These are phyloP conservation scores for Protodeltote pygarga DNA, from an alignment of 2,888 invertebrate species.

Conservation along the genomic window DNA sequence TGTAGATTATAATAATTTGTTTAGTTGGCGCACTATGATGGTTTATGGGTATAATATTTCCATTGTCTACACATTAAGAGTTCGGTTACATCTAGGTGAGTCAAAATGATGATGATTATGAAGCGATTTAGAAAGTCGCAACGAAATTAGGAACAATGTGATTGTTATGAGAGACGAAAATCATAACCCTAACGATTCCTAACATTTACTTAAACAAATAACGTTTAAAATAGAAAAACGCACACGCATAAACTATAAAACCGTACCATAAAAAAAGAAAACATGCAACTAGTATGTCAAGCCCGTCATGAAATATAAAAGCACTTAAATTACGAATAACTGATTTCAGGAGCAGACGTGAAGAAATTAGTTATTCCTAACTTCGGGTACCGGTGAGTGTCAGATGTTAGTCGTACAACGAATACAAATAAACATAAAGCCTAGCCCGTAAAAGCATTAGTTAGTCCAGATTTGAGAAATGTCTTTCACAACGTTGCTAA, in stretches of 20 bases:
- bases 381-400: constrained; percentile 36
- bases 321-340: constrained; percentile 47
- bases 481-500: constrained; percentile 79
- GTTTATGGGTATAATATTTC: no score
- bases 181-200: constrained; percentile 19
- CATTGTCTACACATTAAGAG: not conserved
- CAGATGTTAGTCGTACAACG: constrained; percentile 54
- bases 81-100: constrained; percentile 4
- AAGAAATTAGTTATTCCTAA: constrained; percentile 53
- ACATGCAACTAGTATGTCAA: constrained; percentile 39
- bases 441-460: constrained; percentile 79
- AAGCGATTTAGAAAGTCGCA: constrained; percentile 30
- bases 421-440: constrained; percentile 65
- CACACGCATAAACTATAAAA: constrained; percentile 33
- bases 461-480: constrained; percentile 88
- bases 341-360: constrained; percentile 32
- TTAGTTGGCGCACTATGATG: no score
- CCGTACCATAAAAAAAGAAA: constrained; percentile 30
- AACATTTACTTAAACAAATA: constrained; percentile 18
- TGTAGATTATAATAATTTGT: no score
- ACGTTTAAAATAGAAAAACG: constrained; percentile 10
- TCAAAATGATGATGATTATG: constrained; percentile 20
- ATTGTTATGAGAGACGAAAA: constrained; percentile 17
- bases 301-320: constrained; percentile 20
- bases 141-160: constrained; percentile 27